Conservation (phyloP, 1,140 invertebrate species). For the Psilanteris sp. region DNA sequence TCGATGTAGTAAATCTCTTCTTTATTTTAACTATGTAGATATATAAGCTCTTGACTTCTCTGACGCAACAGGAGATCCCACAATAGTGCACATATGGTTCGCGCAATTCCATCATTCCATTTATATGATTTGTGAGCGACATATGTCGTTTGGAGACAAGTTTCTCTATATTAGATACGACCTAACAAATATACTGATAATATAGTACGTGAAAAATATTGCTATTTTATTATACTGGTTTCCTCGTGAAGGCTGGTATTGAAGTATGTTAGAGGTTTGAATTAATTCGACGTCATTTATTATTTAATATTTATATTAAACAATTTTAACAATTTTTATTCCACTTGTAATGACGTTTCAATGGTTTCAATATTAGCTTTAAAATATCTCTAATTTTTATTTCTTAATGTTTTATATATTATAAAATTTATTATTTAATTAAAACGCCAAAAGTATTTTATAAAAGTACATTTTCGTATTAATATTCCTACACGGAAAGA, state of each 20-base stretch:
- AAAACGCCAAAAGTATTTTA: no score
- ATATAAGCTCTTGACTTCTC: conserved; percentile 10
- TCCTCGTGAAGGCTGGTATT: neutral
- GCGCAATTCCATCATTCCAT: conserved; percentile 35
- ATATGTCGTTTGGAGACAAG: conserved; percentile 36
- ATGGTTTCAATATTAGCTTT: no score
- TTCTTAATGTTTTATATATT: no score
- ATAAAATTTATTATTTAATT: no score
- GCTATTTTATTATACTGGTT: neutral
- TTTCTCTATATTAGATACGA: conserved; percentile 32
- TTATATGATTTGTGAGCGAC: conserved; percentile 41
- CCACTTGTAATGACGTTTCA: no score
- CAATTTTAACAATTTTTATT: no score
- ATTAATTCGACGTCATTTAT: no score
- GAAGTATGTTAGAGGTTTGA: neutral
- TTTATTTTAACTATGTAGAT: conserved; percentile 28
- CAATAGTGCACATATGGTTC: conserved; percentile 27
- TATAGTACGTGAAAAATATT: neutral
- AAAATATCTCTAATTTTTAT: no score
- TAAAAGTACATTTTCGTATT: no score
- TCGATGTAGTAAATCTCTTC: conserved; percentile 1
- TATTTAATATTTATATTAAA: no score
- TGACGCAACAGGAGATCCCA: conserved; percentile 9
- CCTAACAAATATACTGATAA: conserved; percentile 26
- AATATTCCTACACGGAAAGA: no score